Evolutionary conservation across 2,888 invertebrate species (phyloP), one percentile per base, ranked within the genome.

Genomic region (Lottia gigantea): DNA sequence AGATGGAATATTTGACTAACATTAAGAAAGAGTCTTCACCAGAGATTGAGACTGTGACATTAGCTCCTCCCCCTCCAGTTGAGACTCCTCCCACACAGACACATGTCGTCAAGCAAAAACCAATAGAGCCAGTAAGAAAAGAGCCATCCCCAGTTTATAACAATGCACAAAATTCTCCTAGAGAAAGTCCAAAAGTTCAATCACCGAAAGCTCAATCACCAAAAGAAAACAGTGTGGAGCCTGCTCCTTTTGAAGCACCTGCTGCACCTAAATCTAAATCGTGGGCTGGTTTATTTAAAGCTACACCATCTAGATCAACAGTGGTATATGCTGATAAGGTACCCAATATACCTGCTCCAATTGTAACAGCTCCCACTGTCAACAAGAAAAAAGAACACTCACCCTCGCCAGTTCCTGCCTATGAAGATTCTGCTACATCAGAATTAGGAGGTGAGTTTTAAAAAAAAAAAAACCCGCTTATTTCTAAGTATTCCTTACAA

Each of bases 271-370:
- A 75, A 63, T 72, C 71, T 26, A 70, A 67, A 26, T 76, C 80
- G 1, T 83, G 83, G 83, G 82, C 83, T n/a, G 79, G 79, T 23
- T 71, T 83, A 46, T 83, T 83, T 68, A 77, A 74, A 65, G 67
- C 68, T 19, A 62, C 65, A 8, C 61, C 66, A 7, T 45, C 73
- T 0, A 47, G 75, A 71, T 71, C 62, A 68, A 45, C 65, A 4
- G 31, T 68, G 67, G 45, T 40, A 63, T 63, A 72, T 49, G 46
- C 66, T 63, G 66, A 69, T 31, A 62, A 68, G 46, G 64, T 61
- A 14, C 63, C 70, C 16, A 70, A 67, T 49, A 40, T 26, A 4
- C 68, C 71, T 15, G 64, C 68, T 46, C 25, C 74, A 25, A 67
- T 70, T 46, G 62, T 68, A 14, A 62, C 63, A 3, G 62, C 66